Evolutionary conservation across 1,140 invertebrate species (phyloP).

Genomic region (Apis dorsata): DNA sequence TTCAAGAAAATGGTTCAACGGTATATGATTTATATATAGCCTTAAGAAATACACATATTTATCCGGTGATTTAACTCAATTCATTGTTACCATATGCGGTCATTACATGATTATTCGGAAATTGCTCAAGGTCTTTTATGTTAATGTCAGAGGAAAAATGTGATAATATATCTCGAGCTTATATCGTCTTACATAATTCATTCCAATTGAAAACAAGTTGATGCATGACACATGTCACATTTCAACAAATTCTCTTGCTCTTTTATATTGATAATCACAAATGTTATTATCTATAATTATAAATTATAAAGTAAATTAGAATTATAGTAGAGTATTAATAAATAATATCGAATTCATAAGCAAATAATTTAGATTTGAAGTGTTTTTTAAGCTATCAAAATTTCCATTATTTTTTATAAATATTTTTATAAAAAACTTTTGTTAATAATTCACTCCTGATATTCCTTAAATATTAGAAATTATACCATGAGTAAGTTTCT

Average conservation of each 20-base stretch:
- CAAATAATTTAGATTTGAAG: no score
- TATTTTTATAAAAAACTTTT: no score
- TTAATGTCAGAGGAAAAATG: constrained; percentile 30
- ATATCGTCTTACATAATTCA: constrained; percentile 46
- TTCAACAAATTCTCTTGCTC: constrained; percentile 2
- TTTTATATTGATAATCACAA: not conserved
- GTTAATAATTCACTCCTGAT: no score
- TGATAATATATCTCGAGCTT: constrained; percentile 37
- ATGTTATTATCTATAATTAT: not conserved
- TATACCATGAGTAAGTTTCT: no score
- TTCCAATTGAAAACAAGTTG: constrained; percentile 21
- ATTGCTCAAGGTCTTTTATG: constrained; percentile 24
- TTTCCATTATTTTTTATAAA: no score
- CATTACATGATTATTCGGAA: constrained; percentile 47
- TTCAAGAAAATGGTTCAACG: not conserved
- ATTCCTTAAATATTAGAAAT: no score
- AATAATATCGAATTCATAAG: no score
- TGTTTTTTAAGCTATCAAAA: no score
- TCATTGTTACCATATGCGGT: not conserved
- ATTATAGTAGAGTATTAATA: no score
- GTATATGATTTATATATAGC: constrained; percentile 2
- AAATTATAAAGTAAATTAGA: not conserved
- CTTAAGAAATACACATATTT: constrained; percentile 25
- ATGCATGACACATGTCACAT: not conserved
- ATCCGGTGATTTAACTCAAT: constrained; percentile 37